Conservation (phyloP, 2,888 invertebrate species). For the Patella pellucida region DNA sequence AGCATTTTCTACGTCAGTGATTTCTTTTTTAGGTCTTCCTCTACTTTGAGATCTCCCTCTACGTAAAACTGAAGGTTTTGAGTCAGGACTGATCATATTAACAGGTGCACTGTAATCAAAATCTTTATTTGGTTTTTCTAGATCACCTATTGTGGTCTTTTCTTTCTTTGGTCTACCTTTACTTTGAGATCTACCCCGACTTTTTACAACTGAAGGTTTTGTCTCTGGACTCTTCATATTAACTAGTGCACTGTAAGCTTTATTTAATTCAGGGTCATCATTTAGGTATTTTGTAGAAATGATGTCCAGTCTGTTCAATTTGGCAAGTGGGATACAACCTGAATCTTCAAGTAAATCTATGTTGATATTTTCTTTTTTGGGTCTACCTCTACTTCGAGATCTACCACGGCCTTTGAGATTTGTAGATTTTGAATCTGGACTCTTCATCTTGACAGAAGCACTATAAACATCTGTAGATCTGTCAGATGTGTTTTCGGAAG, state of each 20-base stretch:
- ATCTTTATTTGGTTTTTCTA: too few relatives aligned
- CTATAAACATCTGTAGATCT: not conserved
- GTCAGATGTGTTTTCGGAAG: too few relatives aligned
- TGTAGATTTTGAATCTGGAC: not conserved
- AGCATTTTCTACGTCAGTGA: too few relatives aligned
- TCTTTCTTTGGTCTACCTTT: not conserved
- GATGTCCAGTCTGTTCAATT: not conserved
- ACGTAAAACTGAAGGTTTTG: not conserved
- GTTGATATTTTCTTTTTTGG: not conserved
- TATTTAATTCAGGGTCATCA: too few relatives aligned
- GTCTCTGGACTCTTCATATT: not conserved
- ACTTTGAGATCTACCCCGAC: not conserved
- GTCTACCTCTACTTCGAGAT: not conserved
- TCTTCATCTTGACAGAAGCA: not conserved
- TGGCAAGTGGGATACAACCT: not conserved
- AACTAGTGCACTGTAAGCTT: not conserved
- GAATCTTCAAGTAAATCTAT: not conserved
- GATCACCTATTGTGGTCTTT: too few relatives aligned
- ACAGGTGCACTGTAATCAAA: not conserved
- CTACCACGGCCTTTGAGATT: not conserved
- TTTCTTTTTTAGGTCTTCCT: not conserved
- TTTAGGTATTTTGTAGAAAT: not conserved
- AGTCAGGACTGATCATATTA: not conserved
- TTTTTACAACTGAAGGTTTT: not conserved
- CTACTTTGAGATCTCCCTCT: slow-evolving; percentile 1